Evolutionary conservation across 2,888 invertebrate species (phyloP).

Genomic region (Chrysolina americana): DNA sequence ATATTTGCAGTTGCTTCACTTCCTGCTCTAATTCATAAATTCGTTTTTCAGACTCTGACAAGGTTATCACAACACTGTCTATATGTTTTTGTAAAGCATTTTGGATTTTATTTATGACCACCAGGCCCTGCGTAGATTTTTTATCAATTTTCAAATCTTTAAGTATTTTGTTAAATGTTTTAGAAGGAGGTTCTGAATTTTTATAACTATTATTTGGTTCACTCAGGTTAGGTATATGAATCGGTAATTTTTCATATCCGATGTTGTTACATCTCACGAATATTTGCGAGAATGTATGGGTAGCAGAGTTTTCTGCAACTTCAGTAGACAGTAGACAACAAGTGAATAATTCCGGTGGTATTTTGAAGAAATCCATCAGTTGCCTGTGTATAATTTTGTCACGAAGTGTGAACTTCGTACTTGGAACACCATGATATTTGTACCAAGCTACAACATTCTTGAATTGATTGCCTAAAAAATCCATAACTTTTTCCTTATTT

Average conservation of each 20-base stretch:
- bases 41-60: constrained; percentile 61
- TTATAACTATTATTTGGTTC: constrained; percentile 64
- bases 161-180: constrained; percentile 60
- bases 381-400: constrained; percentile 78
- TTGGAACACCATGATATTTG: constrained; percentile 74
- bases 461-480: constrained; percentile 72
- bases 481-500: constrained; percentile 72
- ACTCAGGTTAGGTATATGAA: constrained; percentile 71
- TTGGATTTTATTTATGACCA: constrained; percentile 63
- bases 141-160: constrained; percentile 57
- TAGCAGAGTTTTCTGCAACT: constrained; percentile 71
- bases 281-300: constrained; percentile 76
- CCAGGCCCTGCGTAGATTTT: constrained; percentile 56
- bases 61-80: constrained; percentile 59
- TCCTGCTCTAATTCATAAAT: constrained; percentile 67
- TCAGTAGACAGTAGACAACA: constrained; percentile 75
- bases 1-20: constrained; percentile 56
- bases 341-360: constrained; percentile 74
- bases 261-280: constrained; percentile 75
- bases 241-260: constrained; percentile 72
- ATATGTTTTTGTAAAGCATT: constrained; percentile 64
- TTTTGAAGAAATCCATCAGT: constrained; percentile 74
- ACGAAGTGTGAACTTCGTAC: constrained; percentile 74
- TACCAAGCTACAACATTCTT: constrained; percentile 80
- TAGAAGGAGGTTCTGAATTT: constrained; percentile 60